Evolutionary conservation across 2,113 vertebrate genomes (phyloP).

Genomic region (Lepisosteus osseus): DNA sequence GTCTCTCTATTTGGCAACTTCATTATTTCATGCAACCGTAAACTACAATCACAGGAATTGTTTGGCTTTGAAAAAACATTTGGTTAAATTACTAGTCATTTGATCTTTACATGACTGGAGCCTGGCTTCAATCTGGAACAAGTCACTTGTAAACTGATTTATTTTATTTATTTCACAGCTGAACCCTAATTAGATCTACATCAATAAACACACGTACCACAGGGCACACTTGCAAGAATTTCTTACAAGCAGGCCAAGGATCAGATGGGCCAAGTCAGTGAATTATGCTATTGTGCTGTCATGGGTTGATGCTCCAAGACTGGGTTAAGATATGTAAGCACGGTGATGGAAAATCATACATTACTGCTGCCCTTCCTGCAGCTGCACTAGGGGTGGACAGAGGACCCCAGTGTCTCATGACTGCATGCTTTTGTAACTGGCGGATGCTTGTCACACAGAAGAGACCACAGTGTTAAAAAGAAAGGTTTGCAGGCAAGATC

Average conservation of each 20-base stretch:
- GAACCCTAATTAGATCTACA: constrained; percentile 13
- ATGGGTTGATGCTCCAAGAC: constrained; percentile 22
- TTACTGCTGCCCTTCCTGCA: constrained; percentile 44
- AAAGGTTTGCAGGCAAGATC: background rate
- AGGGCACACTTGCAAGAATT: background rate
- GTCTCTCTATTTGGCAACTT: no score
- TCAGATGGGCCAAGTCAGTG: constrained; percentile 34
- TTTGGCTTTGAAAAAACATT: no score
- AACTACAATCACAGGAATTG: no score
- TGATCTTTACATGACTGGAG: constrained; percentile 1
- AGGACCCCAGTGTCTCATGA: constrained; percentile 36
- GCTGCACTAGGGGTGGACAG: constrained; percentile 51
- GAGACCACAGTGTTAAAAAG: background rate
- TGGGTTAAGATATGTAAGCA: constrained; percentile 20
- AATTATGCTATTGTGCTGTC: constrained; percentile 33
- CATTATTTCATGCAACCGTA: no score
- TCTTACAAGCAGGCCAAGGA: background rate
- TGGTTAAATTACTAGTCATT: background rate
- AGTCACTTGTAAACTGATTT: background rate
- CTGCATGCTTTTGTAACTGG: background rate
- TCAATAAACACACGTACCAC: background rate
- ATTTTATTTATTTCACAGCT: constrained; percentile 3
- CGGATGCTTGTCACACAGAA: constrained; percentile 8
- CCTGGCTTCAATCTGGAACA: background rate
- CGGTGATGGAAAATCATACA: constrained; percentile 23